Conservation (phyloP, 2,797 vertebrate genomes). For the Atherinosoma microstoma region DNA sequence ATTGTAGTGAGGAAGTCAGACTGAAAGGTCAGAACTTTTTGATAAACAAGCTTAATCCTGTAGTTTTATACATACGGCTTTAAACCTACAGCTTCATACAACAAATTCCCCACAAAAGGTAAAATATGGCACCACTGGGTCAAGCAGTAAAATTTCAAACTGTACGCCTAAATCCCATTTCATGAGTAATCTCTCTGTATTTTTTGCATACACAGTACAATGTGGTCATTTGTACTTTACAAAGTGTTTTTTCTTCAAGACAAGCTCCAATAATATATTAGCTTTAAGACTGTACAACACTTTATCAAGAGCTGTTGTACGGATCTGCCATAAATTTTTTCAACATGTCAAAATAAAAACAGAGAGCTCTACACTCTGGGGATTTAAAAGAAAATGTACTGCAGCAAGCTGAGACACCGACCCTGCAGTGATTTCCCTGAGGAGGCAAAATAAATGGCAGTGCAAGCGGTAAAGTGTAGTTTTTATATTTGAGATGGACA, state of each 20-base stretch:
- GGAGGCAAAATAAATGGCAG: slow-evolving; percentile 18
- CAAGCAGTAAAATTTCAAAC: neutral
- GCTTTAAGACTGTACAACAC: too few species aligned
- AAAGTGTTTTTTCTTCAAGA: too few species aligned
- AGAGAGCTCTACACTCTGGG: slow-evolving; percentile 15
- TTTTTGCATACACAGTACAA: too few species aligned
- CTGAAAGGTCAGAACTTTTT: too few species aligned
- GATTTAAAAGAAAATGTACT: slow-evolving; percentile 17
- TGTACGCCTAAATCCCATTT: neutral
- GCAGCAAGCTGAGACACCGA: slow-evolving; percentile 7
- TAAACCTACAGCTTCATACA: neutral
- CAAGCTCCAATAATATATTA: too few species aligned
- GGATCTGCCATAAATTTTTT: neutral
- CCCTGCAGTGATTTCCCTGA: slow-evolving; percentile 38
- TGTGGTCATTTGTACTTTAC: too few species aligned
- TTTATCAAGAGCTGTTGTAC: too few species aligned
- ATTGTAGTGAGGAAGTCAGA: too few species aligned
- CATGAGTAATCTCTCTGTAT: too few species aligned
- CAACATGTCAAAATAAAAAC: slow-evolving; percentile 3
- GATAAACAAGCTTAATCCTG: too few species aligned
- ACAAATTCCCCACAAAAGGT: neutral
- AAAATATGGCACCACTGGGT: neutral
- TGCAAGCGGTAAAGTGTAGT: neutral
- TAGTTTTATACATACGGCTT: too few species aligned
- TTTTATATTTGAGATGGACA: slow-evolving; percentile 7